Evolutionary conservation across 2,797 vertebrate species (phyloP).

Genomic region (Microctenopoma stevenorrisi): DNA sequence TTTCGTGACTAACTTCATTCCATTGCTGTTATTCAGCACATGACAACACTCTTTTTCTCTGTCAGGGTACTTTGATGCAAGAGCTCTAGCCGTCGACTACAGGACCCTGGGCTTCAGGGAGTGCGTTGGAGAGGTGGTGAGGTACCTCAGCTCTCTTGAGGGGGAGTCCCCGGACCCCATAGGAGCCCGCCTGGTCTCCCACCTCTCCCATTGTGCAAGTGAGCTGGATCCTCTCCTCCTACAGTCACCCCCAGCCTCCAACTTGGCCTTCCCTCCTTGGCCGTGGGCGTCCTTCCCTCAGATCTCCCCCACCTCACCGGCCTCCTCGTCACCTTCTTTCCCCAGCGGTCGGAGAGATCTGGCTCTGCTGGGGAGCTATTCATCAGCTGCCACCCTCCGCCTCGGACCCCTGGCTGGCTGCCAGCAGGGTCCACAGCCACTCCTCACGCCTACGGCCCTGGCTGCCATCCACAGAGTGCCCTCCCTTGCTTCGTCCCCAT

Average conservation of each 20-base stretch:
- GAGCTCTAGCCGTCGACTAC: slow-evolving; percentile 92
- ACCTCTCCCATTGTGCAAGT: slow-evolving; percentile 92
- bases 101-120: slow-evolving; percentile 94
- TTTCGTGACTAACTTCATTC: slow-evolving; percentile 18
- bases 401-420: slow-evolving; percentile 80
- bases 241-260: slow-evolving; percentile 78
- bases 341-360: slow-evolving; percentile 80
- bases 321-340: slow-evolving; percentile 76
- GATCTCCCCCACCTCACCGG: slow-evolving; percentile 65
- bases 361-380: slow-evolving; percentile 84
- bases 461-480: slow-evolving; percentile 79
- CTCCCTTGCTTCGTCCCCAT: slow-evolving; percentile 60
- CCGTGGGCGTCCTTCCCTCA: slow-evolving; percentile 90
- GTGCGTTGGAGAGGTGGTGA: slow-evolving; percentile 93
- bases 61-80: slow-evolving; percentile 92
- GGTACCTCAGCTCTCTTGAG: slow-evolving; percentile 91
- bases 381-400: slow-evolving; percentile 78
- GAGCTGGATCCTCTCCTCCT: slow-evolving; percentile 90
- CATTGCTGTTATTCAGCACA: not conserved
- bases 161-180: slow-evolving; percentile 89
- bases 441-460: slow-evolving; percentile 77
- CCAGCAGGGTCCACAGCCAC: slow-evolving; percentile 70
- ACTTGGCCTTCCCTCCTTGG: slow-evolving; percentile 88
- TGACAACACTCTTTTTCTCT: slow-evolving; percentile 31
- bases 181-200: slow-evolving; percentile 92